Conservation (phyloP, 92 coral and sea anemone species). For the Palythoa grandis region DNA sequence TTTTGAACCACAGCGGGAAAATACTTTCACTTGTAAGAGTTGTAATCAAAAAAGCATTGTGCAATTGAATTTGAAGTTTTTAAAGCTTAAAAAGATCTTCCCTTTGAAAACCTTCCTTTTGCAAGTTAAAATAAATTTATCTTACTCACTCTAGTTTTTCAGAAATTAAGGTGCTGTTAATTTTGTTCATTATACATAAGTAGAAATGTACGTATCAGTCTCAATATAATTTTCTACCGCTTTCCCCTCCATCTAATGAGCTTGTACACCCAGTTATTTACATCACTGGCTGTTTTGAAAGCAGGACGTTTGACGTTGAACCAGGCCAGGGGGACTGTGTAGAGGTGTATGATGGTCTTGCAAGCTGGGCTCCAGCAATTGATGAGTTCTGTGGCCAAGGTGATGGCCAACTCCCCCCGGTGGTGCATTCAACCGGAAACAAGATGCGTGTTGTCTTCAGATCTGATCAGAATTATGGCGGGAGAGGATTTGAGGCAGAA, state of each 20-base stretch:
- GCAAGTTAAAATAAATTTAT: too few relatives aligned
- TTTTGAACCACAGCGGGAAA: too few relatives aligned
- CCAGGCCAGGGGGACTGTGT: constrained; percentile 68
- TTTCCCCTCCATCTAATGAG: background rate
- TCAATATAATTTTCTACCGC: background rate
- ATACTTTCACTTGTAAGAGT: too few relatives aligned
- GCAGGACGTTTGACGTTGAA: constrained; percentile 45
- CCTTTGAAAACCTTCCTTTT: too few relatives aligned
- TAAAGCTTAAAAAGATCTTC: too few relatives aligned
- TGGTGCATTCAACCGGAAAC: constrained; percentile 62
- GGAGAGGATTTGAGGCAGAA: constrained; percentile 82
- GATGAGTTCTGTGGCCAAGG: constrained; percentile 74
- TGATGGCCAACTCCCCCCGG: constrained; percentile 41
- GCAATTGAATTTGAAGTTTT: too few relatives aligned
- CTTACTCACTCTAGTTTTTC: too few relatives aligned
- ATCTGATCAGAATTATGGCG: constrained; percentile 64
- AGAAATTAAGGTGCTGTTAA: too few relatives aligned
- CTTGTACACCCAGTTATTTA: background rate
- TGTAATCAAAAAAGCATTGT: too few relatives aligned
- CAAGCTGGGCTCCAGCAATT: constrained; percentile 78
- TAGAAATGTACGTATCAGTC: too few relatives aligned
- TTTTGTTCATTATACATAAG: too few relatives aligned
- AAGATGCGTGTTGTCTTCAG: constrained; percentile 79
- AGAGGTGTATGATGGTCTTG: constrained; percentile 76
- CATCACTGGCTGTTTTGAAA: background rate